Evolutionary conservation across 2,113 vertebrate genomes (phyloP).

Genomic region (Psilopogon haemacephalus): DNA sequence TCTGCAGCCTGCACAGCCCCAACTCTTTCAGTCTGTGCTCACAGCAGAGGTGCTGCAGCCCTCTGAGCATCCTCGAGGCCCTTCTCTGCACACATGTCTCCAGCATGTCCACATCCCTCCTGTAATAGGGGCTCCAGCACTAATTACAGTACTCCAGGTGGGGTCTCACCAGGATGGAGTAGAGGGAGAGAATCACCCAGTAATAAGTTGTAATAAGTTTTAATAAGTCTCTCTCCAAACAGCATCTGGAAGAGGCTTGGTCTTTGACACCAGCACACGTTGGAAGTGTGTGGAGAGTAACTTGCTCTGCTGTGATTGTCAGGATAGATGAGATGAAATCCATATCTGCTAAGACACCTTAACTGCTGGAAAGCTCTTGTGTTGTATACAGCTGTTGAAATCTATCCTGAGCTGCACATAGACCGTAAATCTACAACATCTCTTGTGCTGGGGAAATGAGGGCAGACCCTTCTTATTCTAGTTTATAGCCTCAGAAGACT

Average conservation of each 20-base stretch:
- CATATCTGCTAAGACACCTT: neutral
- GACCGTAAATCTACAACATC: neutral
- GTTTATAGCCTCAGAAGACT: neutral
- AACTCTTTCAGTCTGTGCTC: too few species aligned
- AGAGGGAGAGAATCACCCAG: too few species aligned
- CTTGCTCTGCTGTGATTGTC: rapidly evolving
- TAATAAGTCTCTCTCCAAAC: neutral
- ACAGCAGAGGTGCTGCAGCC: too few species aligned
- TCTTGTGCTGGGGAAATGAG: neutral
- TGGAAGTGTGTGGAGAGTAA: neutral
- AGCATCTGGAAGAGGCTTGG: too few species aligned
- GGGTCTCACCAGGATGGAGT: too few species aligned
- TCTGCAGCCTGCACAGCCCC: too few species aligned
- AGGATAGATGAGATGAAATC: neutral
- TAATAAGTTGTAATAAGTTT: too few species aligned
- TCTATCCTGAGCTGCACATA: rapidly evolving
- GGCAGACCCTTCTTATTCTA: neutral
- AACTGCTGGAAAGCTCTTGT: neutral
- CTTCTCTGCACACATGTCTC: too few species aligned
- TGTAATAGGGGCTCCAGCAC: too few species aligned
- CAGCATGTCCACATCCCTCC: too few species aligned
- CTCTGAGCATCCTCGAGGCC: too few species aligned
- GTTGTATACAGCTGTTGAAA: neutral
- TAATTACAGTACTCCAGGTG: too few species aligned
- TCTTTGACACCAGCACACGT: rapidly evolving